A percentile compares a stretch with the other conserved stretches of the same genome.
Evolutionary conservation across 92 coral and sea anemone species (phyloP).

Genomic region (Ricordea florida): DNA sequence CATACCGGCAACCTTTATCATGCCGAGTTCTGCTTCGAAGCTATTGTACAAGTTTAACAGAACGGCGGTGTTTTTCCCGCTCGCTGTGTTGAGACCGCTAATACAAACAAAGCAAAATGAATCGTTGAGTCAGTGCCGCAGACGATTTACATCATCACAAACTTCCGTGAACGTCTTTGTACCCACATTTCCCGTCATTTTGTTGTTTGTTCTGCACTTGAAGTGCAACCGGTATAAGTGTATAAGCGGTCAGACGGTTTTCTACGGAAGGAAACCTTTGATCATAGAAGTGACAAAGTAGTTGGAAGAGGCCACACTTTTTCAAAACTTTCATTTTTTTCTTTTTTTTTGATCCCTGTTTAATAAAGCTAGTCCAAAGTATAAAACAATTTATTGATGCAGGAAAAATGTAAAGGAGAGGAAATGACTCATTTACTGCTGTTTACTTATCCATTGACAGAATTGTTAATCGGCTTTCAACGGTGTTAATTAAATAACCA

Average conservation of each 20-base stretch:
- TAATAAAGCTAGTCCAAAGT: background rate
- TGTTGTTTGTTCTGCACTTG: background rate
- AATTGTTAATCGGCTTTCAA: background rate
- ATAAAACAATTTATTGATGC: slow-evolving; percentile 7
- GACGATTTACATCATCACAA: slow-evolving; percentile 2
- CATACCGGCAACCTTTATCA: background rate
- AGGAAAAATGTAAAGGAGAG: background rate
- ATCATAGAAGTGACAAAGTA: too few relatives aligned
- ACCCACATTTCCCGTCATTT: background rate
- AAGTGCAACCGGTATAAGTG: background rate
- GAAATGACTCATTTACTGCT: background rate
- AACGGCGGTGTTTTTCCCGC: background rate
- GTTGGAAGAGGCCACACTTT: too few relatives aligned
- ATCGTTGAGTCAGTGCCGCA: slow-evolving; percentile 22
- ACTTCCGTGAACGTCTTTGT: background rate
- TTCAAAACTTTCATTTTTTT: background rate
- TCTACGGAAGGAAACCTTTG: too few relatives aligned
- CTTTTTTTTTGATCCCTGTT: background rate
- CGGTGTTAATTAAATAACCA: slow-evolving; percentile 1
- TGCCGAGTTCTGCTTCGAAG: background rate
- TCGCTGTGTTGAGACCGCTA: background rate
- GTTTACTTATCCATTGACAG: background rate
- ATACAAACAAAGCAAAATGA: slow-evolving; percentile 18
- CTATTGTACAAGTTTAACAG: background rate
- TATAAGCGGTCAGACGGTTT: too few relatives aligned